Evolutionary conservation across 64 coral and sea anemone species (phyloP).

Genomic region (Dendrophyllia cribrosa): DNA sequence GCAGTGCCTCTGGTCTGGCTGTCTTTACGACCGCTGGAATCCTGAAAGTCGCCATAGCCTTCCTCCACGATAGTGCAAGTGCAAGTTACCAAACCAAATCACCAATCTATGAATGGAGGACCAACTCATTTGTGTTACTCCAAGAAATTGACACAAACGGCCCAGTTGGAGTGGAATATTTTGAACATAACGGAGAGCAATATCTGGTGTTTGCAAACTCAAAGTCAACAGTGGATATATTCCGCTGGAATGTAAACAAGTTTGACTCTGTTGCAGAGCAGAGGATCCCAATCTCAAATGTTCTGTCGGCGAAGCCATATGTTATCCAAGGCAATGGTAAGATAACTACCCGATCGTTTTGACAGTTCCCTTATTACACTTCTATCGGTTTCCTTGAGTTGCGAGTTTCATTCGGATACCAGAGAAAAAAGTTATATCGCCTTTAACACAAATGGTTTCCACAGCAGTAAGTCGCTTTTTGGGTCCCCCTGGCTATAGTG

Average conservation of each 20-base stretch:
- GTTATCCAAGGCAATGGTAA: constrained; percentile 54
- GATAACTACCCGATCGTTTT: neutral
- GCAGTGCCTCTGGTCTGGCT: constrained; percentile 82
- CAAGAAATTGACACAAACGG: constrained; percentile 86
- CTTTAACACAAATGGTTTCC: too few species aligned
- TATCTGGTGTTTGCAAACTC: constrained; percentile 92
- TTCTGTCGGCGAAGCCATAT: constrained; percentile 68
- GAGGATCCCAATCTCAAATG: constrained; percentile 24
- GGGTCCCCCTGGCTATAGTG: too few species aligned
- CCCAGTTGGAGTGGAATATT: constrained; percentile 90
- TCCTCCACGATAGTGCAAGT: constrained; percentile 66
- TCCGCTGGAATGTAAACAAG: constrained; percentile 47
- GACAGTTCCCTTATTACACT: neutral
- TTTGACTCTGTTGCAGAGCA: constrained; percentile 28
- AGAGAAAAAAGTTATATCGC: too few species aligned
- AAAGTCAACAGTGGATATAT: constrained; percentile 46
- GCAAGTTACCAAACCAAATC: constrained; percentile 57
- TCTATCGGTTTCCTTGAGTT: neutral
- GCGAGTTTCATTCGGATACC: neutral
- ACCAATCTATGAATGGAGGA: constrained; percentile 76
- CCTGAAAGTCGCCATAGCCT: constrained; percentile 77
- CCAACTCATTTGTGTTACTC: constrained; percentile 21
- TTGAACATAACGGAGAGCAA: constrained; percentile 59
- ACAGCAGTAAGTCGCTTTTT: too few species aligned
- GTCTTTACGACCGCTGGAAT: constrained; percentile 69